Percentiles rank a stretch among this genome's conserved stretches.
phyloP scores from a whole-genome alignment of 2,113 vertebrate genomes.

The Noturus placidus region DNA sequence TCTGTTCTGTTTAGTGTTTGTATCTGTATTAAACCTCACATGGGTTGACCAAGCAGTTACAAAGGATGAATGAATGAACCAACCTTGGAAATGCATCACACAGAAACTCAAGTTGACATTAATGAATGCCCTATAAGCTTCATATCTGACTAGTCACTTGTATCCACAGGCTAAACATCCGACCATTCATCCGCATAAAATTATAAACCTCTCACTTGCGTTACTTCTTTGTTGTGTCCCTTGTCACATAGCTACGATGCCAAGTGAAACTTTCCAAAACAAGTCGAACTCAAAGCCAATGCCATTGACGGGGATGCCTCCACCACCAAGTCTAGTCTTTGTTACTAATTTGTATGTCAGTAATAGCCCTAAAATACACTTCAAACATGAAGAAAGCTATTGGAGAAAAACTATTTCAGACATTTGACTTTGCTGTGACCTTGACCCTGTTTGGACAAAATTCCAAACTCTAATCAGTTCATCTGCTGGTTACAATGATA shows the following conservation, averaged over 20 bases:
- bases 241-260: not conserved
- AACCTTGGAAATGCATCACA: not conserved
- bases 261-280: not conserved
- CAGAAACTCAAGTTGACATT: not conserved
- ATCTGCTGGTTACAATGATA: no score
- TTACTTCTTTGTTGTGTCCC: not conserved
- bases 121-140: no score
- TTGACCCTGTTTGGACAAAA: no score
- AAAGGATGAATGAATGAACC: not conserved
- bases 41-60: not conserved
- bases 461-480: no score
- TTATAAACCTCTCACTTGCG: not conserved
- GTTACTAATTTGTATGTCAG: not conserved
- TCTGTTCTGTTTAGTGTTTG: not conserved
- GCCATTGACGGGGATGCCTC: not conserved
- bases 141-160: not conserved
- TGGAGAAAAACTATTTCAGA: no score
- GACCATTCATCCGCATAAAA: not conserved
- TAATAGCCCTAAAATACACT: not conserved
- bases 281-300: not conserved
- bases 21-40: not conserved
- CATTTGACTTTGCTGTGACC: no score
- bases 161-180: not conserved
- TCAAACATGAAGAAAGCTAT: not conserved
- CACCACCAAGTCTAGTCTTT: not conserved